A percentile compares a stretch with the other conserved stretches of the same genome.
Evolutionary conservation across 2,797 vertebrate genomes (phyloP).

Genomic region (Spinibarbus caldwelli): DNA sequence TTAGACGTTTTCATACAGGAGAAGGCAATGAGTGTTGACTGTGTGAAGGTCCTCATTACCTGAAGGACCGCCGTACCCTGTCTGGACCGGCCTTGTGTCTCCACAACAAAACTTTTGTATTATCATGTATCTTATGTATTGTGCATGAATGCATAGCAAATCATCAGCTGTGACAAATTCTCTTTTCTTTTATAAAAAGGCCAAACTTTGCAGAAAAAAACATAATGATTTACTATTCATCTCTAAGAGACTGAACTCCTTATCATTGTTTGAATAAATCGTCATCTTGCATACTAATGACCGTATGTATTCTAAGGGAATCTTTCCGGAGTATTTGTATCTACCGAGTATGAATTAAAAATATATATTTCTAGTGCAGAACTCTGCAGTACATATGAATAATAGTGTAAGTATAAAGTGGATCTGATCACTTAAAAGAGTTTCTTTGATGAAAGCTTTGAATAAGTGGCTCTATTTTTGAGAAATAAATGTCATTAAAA

Average conservation of each 20-base stretch:
- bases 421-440: slow-evolving; percentile 40
- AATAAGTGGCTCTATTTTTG: slow-evolving; percentile 22
- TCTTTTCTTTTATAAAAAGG: slow-evolving; percentile 2
- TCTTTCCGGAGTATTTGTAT: slow-evolving; percentile 20
- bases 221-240: background rate
- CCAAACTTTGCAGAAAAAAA: background rate
- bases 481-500: slow-evolving; percentile 26
- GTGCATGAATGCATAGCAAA: slow-evolving; percentile 44
- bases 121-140: slow-evolving; percentile 25
- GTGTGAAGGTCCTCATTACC: slow-evolving; percentile 58
- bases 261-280: slow-evolving; percentile 33
- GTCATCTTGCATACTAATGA: slow-evolving; percentile 30
- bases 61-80: slow-evolving; percentile 39
- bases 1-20: slow-evolving; percentile 36
- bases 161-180: slow-evolving; percentile 8
- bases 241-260: background rate
- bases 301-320: slow-evolving; percentile 44
- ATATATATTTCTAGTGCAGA: slow-evolving; percentile 31
- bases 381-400: slow-evolving; percentile 45
- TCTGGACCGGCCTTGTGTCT: slow-evolving; percentile 50
- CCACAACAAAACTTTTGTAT: slow-evolving; percentile 44
- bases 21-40: slow-evolving; percentile 47
- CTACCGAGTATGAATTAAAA: background rate
- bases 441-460: slow-evolving; percentile 54
- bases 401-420: slow-evolving; percentile 49